Percentiles rank a stretch among this genome's conserved stretches.
Evolutionary conservation across 2,797 vertebrate genomes (phyloP).

Genomic region (Acrocephalus scirpaceus): DNA sequence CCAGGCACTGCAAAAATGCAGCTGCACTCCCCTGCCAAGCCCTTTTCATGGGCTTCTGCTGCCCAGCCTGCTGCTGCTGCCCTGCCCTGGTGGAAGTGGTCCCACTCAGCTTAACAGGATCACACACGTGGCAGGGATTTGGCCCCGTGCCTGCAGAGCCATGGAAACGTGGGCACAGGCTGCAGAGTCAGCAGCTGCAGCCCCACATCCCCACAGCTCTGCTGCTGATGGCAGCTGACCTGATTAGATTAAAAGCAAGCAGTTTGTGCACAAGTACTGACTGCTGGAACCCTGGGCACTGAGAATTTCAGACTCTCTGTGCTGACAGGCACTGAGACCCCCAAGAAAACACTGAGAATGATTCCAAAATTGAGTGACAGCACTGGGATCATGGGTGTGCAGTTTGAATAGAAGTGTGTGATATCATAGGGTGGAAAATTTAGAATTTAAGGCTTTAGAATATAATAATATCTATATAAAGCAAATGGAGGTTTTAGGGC

Average conservation of each 20-base stretch:
- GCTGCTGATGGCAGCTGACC: not conserved
- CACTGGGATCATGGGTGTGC: no score
- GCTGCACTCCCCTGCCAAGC: not conserved
- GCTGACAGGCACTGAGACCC: no score
- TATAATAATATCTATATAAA: no score
- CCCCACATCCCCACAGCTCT: not conserved
- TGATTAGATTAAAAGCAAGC: not conserved
- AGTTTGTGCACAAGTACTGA: not conserved
- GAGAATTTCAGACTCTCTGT: no score
- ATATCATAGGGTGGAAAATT: no score
- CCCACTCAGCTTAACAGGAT: not conserved
- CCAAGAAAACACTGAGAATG: no score
- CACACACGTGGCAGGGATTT: not conserved
- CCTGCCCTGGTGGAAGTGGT: accelerated
- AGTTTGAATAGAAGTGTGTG: no score
- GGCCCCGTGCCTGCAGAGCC: accelerated
- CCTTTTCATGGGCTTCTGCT: not conserved
- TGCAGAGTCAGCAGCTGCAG: not conserved
- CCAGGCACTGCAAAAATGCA: not conserved
- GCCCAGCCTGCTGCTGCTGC: not conserved
- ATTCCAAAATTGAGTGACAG: no score
- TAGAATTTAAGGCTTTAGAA: no score
- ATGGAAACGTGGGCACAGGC: not conserved
- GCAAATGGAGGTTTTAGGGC: no score
- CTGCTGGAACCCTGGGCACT: no score